Conservation (phyloP, 1,140 invertebrate species). For the Patella vulgata region DNA sequence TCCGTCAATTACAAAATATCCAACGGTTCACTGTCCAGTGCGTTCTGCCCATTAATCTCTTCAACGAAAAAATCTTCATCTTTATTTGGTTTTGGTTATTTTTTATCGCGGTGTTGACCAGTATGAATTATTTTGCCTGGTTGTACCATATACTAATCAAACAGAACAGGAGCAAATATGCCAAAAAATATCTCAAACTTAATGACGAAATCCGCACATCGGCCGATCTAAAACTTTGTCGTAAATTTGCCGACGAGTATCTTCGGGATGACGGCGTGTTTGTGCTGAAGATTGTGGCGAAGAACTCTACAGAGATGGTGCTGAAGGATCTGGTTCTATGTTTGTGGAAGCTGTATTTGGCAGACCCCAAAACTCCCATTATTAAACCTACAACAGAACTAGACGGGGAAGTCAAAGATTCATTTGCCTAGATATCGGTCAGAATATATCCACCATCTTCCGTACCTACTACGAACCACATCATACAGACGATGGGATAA, state of each 20-base stretch:
- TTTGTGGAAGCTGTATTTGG: slow-evolving; percentile 23
- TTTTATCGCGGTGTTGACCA: slow-evolving; percentile 58
- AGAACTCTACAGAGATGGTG: slow-evolving; percentile 27
- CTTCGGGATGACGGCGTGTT: slow-evolving; percentile 32
- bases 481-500: no score
- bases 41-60: slow-evolving; percentile 70
- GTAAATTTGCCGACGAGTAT: slow-evolving; percentile 30
- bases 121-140: slow-evolving; percentile 59
- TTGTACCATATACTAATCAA: slow-evolving; percentile 42
- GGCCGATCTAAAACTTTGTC: slow-evolving; percentile 2
- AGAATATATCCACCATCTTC: no score
- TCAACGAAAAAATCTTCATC: slow-evolving; percentile 71
- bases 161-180: slow-evolving; percentile 48
- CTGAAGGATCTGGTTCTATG: slow-evolving; percentile 17
- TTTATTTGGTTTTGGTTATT: slow-evolving; percentile 58
- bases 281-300: slow-evolving; percentile 23
- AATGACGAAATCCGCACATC: slow-evolving; percentile 5
- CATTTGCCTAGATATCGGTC: no score
- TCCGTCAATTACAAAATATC: slow-evolving; percentile 66
- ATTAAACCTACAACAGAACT: no score
- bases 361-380: not conserved
- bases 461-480: no score
- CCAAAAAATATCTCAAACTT: slow-evolving; percentile 61
- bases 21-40: slow-evolving; percentile 67
- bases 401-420: no score